Evolutionary conservation across 2,888 invertebrate species (phyloP).

Genomic region (Drosophila siamana): DNA sequence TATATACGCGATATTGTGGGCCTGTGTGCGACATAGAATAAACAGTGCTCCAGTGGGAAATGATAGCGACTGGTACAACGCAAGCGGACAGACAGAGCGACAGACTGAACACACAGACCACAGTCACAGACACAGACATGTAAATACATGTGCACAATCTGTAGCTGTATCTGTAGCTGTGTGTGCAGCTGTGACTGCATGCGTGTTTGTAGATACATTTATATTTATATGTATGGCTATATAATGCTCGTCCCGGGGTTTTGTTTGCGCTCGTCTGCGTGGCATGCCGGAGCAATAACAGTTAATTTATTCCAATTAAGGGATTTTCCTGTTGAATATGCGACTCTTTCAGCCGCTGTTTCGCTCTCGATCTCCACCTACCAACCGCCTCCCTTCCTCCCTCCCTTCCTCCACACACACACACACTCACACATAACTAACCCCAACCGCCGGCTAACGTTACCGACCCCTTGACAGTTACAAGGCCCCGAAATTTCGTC

Average conservation of each 20-base stretch:
- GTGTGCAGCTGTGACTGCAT: conserved; percentile 27
- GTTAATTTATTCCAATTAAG: conserved; percentile 84
- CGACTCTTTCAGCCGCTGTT: conserved; percentile 53
- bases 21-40: conserved; percentile 48
- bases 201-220: conserved; percentile 23
- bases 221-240: conserved; percentile 25
- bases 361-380: background rate
- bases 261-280: conserved; percentile 46
- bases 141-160: conserved; percentile 42
- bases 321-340: conserved; percentile 83
- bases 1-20: background rate
- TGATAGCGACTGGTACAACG: conserved; percentile 60
- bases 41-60: conserved; percentile 75
- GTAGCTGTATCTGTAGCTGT: conserved; percentile 13
- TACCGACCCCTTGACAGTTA: conserved; percentile 53
- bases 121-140: conserved; percentile 3
- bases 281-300: conserved; percentile 76
- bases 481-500: conserved; percentile 22
- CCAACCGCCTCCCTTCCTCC: background rate
- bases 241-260: conserved; percentile 48
- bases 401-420: no score
- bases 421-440: background rate
- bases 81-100: conserved; percentile 20
- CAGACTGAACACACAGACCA: no score
- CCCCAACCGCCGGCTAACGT: background rate